A percentile compares a stretch with the other conserved stretches of the same genome.
These are phyloP conservation scores for Gymnorhina tibicen DNA, from an alignment of 2,113 vertebrate genomes.

Conservation along the genomic window DNA sequence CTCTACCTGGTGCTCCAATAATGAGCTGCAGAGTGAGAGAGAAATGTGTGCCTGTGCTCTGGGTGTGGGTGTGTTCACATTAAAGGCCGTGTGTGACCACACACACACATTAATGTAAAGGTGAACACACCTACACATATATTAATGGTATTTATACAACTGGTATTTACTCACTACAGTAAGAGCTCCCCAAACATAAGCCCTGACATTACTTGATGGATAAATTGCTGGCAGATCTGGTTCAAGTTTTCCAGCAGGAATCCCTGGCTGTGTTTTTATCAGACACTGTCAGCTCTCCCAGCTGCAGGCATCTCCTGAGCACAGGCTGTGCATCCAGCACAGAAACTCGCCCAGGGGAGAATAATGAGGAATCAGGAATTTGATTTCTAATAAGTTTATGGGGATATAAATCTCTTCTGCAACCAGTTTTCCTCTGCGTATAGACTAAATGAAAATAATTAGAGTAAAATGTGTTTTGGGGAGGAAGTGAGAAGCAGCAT, in stretches of 20 bases:
- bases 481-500: neutral
- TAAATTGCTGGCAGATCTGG: neutral
- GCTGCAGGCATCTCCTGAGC: neutral
- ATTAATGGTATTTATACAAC: neutral
- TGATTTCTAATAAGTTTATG: neutral
- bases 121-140: neutral
- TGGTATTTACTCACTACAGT: neutral
- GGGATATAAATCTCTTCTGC: neutral
- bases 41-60: neutral
- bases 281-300: neutral
- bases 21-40: neutral
- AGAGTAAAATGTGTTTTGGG: neutral
- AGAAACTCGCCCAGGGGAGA: neutral
- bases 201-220: neutral
- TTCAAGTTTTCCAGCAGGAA: neutral
- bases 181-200: neutral
- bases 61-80: neutral
- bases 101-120: neutral
- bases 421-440: neutral
- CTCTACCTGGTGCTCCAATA: conserved; percentile 56
- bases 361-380: neutral
- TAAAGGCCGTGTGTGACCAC: neutral
- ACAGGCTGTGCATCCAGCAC: neutral
- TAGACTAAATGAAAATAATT: neutral
- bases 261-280: neutral